phyloP scores from a whole-genome alignment of 92 coral and sea anemone genomes.

The Palythoa heliodiscus region DNA sequence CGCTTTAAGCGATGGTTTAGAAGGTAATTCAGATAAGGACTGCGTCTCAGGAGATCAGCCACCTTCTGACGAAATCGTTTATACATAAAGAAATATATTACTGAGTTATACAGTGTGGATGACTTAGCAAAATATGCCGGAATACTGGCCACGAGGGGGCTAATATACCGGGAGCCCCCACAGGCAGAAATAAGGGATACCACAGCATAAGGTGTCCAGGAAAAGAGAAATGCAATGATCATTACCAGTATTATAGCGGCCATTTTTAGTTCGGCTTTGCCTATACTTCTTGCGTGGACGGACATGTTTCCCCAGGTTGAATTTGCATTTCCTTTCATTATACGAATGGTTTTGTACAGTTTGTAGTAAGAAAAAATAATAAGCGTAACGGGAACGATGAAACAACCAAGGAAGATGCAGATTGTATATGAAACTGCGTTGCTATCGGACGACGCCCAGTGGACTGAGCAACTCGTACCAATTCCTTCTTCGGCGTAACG shows the following conservation, averaged over 20 bases:
- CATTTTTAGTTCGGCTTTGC: constrained; percentile 50
- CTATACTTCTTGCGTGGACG: constrained; percentile 52
- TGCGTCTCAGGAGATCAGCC: background rate
- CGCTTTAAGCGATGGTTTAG: no score
- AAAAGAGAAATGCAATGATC: constrained; percentile 66
- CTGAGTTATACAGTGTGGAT: constrained; percentile 69
- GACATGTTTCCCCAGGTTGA: constrained; percentile 61
- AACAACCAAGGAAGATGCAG: constrained; percentile 66
- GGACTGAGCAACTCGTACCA: constrained; percentile 68
- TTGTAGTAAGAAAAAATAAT: constrained; percentile 51
- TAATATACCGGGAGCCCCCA: constrained; percentile 49
- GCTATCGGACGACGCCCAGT: constrained; percentile 57
- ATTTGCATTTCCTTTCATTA: constrained; percentile 51
- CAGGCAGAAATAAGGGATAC: constrained; percentile 68
- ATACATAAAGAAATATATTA: constrained; percentile 75
- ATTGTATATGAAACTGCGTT: constrained; percentile 50
- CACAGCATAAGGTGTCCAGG: constrained; percentile 91
- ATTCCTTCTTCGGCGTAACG: constrained; percentile 71
- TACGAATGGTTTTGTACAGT: constrained; percentile 52
- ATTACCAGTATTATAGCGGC: constrained; percentile 55
- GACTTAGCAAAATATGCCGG: constrained; percentile 83
- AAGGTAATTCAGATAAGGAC: background rate
- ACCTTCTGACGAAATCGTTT: constrained; percentile 56
- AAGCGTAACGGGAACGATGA: constrained; percentile 56
- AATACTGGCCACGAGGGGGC: constrained; percentile 43